Percentiles rank a stretch among this genome's conserved stretches.
phyloP scores from a whole-genome alignment of 2,113 vertebrate genomes.

The Gopherus evgoodei region DNA sequence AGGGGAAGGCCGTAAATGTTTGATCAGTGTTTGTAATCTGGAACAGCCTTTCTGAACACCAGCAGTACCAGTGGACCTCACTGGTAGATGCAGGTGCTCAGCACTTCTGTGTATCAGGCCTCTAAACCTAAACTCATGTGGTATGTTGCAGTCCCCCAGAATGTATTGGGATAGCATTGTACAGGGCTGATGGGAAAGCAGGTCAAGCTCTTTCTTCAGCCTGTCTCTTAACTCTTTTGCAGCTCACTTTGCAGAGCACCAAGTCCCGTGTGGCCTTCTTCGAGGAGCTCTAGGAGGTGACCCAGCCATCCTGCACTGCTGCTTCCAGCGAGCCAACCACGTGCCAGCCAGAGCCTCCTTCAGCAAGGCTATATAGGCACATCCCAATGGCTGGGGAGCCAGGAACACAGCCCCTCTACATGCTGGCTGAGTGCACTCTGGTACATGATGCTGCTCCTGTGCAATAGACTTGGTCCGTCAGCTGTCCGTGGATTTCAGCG shows the following conservation, averaged over 20 bases:
- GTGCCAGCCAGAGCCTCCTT: neutral
- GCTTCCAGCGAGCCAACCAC: neutral
- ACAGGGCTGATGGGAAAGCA: neutral
- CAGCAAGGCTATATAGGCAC: accelerated
- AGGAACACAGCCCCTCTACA: neutral
- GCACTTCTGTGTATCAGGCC: neutral
- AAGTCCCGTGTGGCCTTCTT: conserved; percentile 96
- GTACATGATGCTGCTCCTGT: neutral
- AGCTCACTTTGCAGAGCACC: conserved; percentile 96
- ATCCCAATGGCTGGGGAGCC: neutral
- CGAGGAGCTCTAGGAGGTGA: conserved; percentile 88
- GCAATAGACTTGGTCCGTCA: conserved; percentile 4
- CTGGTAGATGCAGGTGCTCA: neutral
- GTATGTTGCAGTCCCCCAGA: neutral
- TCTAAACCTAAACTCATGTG: neutral
- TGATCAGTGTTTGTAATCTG: neutral
- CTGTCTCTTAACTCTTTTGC: conserved; percentile 73
- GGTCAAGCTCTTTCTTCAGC: neutral
- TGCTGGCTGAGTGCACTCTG: neutral
- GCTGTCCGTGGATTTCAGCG: neutral
- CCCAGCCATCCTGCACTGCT: neutral
- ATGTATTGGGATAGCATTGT: accelerated
- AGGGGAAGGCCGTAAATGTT: neutral
- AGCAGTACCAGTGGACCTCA: neutral
- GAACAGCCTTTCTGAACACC: neutral